phyloP scores from a whole-genome alignment of 2,113 vertebrate species.

The Paracanthobrama guichenoti region DNA sequence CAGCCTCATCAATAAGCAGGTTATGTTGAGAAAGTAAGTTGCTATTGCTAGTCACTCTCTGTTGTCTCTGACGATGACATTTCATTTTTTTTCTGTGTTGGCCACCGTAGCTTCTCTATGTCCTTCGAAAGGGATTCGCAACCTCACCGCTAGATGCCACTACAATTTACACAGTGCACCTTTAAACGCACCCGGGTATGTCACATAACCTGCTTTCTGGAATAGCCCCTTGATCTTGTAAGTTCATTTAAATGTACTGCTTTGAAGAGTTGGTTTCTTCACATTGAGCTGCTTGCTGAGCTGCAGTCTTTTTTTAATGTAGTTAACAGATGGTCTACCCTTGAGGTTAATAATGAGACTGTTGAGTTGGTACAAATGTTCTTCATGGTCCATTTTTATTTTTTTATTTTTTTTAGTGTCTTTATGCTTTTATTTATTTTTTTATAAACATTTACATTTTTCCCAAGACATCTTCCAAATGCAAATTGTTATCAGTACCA shows the following conservation, averaged over 20 bases:
- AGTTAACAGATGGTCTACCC: constrained; percentile 56
- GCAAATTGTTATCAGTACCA: background rate
- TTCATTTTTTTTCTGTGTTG: too few species aligned
- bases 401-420: background rate
- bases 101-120: too few species aligned
- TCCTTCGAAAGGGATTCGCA: too few species aligned
- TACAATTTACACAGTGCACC: too few species aligned
- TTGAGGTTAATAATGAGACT: constrained; percentile 55
- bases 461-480: background rate
- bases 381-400: constrained; percentile 17
- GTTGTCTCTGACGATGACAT: too few species aligned
- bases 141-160: too few species aligned
- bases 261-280: constrained; percentile 43
- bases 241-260: constrained; percentile 32
- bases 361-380: constrained; percentile 51
- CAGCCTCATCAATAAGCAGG: too few species aligned
- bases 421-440: background rate
- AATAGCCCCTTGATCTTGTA: constrained; percentile 1
- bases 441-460: background rate
- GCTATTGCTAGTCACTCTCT: too few species aligned
- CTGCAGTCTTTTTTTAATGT: constrained; percentile 41
- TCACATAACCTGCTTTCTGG: too few species aligned
- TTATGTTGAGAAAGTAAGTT: too few species aligned
- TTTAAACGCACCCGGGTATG: too few species aligned
- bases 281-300: constrained; percentile 48